A percentile compares a stretch with the other conserved stretches of the same genome.
These are phyloP conservation scores for Eudasyphora cyanicolor DNA, from an alignment of 2,888 invertebrate species.

Conservation along the genomic window DNA sequence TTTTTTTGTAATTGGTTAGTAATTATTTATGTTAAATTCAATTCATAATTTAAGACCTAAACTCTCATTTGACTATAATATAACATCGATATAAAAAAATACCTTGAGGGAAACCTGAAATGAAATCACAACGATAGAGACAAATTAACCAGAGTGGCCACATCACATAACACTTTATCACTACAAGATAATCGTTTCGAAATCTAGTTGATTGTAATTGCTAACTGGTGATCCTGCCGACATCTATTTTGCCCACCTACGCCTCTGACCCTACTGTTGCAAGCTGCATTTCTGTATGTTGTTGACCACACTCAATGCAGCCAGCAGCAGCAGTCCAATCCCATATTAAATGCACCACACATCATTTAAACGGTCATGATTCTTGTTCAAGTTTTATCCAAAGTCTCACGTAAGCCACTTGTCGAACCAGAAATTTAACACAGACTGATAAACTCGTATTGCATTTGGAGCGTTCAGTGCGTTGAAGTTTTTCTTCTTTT, in stretches of 20 bases:
- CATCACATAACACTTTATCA: no score
- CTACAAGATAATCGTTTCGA: no score
- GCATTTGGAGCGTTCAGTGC: neutral
- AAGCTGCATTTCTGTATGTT: neutral
- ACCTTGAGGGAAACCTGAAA: no score
- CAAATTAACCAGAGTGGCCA: no score
- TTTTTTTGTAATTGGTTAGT: no score
- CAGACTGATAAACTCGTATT: neutral
- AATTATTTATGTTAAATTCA: no score
- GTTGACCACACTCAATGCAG: neutral
- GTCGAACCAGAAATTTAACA: conserved; percentile 55
- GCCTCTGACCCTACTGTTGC: neutral
- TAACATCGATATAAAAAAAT: no score
- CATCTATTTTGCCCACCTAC: neutral
- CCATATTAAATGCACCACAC: conserved; percentile 38
- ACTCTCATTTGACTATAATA: no score
- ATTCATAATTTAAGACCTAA: no score
- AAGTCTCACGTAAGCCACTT: conserved; percentile 62
- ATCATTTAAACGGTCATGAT: conserved; percentile 31
- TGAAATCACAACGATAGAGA: no score
- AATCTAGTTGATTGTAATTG: no score
- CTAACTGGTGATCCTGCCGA: no score
- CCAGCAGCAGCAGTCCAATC: neutral
- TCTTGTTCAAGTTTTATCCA: conserved; percentile 41
- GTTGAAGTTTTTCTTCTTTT: neutral